Base-by-base conservation (phyloP, 2,797 vertebrate genomes). In the Myotis daubentonii region DNA sequence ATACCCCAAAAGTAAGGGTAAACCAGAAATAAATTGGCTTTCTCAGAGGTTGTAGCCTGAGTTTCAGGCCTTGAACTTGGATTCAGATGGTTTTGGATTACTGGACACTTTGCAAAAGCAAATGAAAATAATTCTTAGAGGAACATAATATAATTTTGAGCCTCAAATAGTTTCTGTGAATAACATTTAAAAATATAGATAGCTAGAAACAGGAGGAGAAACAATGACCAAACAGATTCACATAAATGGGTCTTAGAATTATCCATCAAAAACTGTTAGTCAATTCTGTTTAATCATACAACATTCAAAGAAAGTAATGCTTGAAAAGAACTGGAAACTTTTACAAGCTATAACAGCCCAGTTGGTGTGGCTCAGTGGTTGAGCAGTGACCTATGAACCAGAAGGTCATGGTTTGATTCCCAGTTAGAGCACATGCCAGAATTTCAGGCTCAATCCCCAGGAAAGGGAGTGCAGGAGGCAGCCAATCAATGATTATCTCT, bases 101-200 rank as follows among this genome's bases (percentile, higher is more conserved):
- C 89, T 74, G 17, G 28, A 87, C 11, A 66, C 17, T 19, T 89
- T 41, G 17, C 36, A 93, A 79, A 84, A 86, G 22, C 47, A 62
- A 80, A 22, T 92, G 12, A 62, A 87, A 90, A 80, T 92, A 28
- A 70, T 96, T 83, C 49, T 87, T 79, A 84, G 66, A 74, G 44
- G 11, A 87, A 44, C 15, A 28, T 70, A 71, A 38, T 44, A 6
- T 87, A 23, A 60, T 74, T 47, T 71, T 86, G 25, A 68, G 28
- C 74, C 41, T 75, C 70, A 83, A 19, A 70, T 93, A 72, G 44
- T 86, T 80, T 80, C 47, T 94, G 28, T 25, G 28, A 88, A 23
- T 79, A 70, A 79, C 8, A 41, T 83, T 70, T 78, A 25, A 84
- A 89, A 94, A 53, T 53, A 76, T 33, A 53, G 19, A 22, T 89